phyloP scores from a whole-genome alignment of 2,888 invertebrate species.

The Eupithecia pulchellata region DNA sequence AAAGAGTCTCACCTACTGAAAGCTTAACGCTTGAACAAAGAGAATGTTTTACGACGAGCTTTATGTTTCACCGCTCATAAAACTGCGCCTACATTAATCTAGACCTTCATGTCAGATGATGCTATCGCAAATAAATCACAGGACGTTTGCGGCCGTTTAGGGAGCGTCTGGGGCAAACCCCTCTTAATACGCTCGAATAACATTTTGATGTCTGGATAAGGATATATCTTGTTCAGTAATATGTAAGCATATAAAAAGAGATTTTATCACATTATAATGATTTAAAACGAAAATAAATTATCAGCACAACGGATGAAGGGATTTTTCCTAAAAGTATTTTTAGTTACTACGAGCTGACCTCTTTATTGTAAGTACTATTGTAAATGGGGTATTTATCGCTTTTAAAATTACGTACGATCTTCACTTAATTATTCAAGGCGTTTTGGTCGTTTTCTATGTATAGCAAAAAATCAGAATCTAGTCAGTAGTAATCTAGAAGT shows the following conservation, averaged over 20 bases:
- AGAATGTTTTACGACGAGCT: background rate
- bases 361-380: too few species aligned
- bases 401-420: too few species aligned
- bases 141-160: slow-evolving; percentile 23
- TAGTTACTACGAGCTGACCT: too few species aligned
- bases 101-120: slow-evolving; percentile 21
- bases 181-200: slow-evolving; percentile 2
- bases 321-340: too few species aligned
- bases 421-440: too few species aligned
- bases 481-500: too few species aligned
- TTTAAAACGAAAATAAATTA: too few species aligned
- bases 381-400: too few species aligned
- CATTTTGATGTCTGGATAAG: background rate
- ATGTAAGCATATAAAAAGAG: background rate
- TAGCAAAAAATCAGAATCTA: too few species aligned
- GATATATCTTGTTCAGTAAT: background rate
- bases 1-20: background rate
- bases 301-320: too few species aligned
- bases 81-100: slow-evolving; percentile 20
- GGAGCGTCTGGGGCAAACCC: slow-evolving; percentile 12
- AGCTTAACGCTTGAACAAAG: background rate
- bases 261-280: too few species aligned
- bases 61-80: slow-evolving; percentile 8
- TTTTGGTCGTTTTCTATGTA: too few species aligned
- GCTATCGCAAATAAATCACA: slow-evolving; percentile 18